A percentile compares a stretch with the other conserved stretches of the same genome.
Conservation (phyloP, 2,797 vertebrate species). For the Vespertilio murinus region DNA sequence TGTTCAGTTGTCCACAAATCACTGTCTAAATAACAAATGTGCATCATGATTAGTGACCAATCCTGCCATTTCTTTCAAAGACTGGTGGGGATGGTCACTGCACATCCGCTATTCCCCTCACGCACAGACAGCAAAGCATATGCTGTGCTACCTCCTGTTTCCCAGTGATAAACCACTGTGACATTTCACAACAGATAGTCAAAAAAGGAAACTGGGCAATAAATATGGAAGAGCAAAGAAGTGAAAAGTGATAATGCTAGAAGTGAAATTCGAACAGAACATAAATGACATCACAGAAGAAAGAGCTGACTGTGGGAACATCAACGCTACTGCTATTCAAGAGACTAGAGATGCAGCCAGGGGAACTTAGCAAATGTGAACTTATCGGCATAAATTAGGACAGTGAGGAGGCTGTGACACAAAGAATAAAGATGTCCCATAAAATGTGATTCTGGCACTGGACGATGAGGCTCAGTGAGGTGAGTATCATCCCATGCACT, state of each 20-base stretch:
- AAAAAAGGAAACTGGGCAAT: not conserved
- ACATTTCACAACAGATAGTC: not conserved
- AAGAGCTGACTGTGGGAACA: not conserved
- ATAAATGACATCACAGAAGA: not conserved
- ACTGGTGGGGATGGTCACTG: not conserved
- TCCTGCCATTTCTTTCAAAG: not conserved
- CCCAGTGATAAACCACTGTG: not conserved
- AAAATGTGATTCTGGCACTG: constrained; percentile 1
- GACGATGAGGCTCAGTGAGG: too few species aligned
- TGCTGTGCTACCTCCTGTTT: not conserved
- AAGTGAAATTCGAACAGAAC: not conserved
- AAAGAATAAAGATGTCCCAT: not conserved
- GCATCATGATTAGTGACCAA: not conserved
- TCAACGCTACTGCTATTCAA: not conserved
- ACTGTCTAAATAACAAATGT: not conserved
- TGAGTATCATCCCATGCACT: too few species aligned
- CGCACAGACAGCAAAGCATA: not conserved
- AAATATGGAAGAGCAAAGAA: not conserved
- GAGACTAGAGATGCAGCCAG: not conserved
- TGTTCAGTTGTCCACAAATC: not conserved
- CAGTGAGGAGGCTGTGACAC: not conserved
- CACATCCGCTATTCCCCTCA: not conserved
- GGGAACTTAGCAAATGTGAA: not conserved
- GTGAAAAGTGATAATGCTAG: not conserved
- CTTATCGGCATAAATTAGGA: not conserved